Evolutionary conservation across 2,888 invertebrate genomes (phyloP).

Genomic region (Steinernema scapterisci): DNA sequence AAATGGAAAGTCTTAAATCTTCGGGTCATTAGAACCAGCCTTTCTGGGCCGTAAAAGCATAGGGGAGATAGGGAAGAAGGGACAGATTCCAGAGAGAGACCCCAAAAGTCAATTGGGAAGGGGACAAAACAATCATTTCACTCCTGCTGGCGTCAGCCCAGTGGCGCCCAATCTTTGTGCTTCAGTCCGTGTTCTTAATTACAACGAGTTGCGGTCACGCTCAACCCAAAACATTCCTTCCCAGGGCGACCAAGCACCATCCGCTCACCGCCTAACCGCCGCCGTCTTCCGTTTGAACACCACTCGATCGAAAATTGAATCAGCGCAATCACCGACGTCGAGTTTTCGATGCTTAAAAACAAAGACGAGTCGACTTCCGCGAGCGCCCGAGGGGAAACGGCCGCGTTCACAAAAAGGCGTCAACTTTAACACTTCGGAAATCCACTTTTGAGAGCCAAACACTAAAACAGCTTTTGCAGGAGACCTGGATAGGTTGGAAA

Average conservation of each 20-base stretch:
- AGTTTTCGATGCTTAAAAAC: conserved; percentile 1
- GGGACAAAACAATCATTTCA: no score
- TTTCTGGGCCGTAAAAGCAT: no score
- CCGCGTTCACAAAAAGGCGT: background rate
- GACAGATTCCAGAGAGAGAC: no score
- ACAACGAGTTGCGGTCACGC: conserved; percentile 22
- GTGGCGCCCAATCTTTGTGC: background rate
- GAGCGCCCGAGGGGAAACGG: background rate
- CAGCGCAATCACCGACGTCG: conserved; percentile 10
- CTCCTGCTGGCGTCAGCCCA: background rate
- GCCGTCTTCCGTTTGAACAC: background rate
- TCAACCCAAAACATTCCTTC: background rate
- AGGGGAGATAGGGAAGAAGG: no score
- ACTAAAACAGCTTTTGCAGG: no score
- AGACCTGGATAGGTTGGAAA: no score
- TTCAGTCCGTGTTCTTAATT: background rate
- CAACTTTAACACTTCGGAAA: no score
- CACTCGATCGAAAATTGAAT: conserved; percentile 24
- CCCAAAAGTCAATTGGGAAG: no score
- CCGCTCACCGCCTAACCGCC: background rate
- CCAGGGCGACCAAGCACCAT: background rate
- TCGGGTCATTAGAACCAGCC: no score
- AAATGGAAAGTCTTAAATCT: no score
- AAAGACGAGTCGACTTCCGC: background rate
- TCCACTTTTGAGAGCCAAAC: no score